Base-by-base conservation (phyloP, 2,797 vertebrate genomes). In the Peromyscus melanophrys region DNA sequence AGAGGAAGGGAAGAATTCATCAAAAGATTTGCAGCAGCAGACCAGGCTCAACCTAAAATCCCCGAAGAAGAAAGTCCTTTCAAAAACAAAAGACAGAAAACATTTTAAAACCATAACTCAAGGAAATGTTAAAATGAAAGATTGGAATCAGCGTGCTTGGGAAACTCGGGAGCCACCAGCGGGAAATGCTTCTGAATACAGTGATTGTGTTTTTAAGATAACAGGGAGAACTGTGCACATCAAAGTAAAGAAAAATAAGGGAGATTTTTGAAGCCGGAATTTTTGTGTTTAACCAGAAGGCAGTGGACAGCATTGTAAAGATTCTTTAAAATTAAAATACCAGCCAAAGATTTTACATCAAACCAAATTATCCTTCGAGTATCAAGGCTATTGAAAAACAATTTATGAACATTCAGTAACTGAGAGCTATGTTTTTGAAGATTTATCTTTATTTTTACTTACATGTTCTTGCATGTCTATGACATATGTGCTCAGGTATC, bases 281-380 rank as follows among this genome's bases (percentile, higher is more conserved):
- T 88, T 65, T 93, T 90, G 57, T 93, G 34, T 86, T 59, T 43
- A 71, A 59, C 83, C 31, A 37, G 46, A 91, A 92, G 43, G 25
- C 37, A 81, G 43, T 27, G 29, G 23, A 17, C 10, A 73, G 46
- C 13, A 34, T 49, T 83, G 4, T 55, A 37, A 85, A 94, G 21
- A 77, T 92, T 17, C 0, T 23, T 67, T 37, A 67, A 81, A 84
- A 90, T 69, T 69, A 84, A 94, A 94, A 65, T 17, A 59, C 21
- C 31, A 85, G 25, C n/a, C 40, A 86, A 95, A 90, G 21, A 77
- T 69, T 95, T 84, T 95, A 73, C 65, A 65, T 31, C 12, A 49
- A 96, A 12, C 57, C 57, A 92, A 96, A 84, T 55, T 92, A 76
- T 59, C 12, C 13, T 87, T 84, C 29, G 71, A 40, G 4, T n/a